Evolutionary conservation across 2,113 vertebrate species (phyloP).

Genomic region (Carassius gibelio): DNA sequence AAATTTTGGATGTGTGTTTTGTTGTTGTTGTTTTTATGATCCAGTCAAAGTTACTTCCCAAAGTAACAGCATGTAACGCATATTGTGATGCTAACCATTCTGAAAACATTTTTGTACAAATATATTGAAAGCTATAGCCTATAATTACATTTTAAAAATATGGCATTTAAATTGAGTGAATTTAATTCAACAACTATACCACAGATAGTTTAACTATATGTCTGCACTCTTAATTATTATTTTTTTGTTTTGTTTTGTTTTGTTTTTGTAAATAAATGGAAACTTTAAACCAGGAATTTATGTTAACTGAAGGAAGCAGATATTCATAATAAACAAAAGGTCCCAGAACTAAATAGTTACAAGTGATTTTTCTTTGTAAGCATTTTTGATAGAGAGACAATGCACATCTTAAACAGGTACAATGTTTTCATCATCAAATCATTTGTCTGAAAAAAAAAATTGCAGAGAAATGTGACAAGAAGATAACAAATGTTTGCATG

Average conservation of each 20-base stretch:
- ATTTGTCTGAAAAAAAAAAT: neutral
- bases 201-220: constrained; percentile 5
- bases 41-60: neutral
- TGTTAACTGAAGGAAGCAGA: neutral
- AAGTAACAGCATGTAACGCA: constrained; percentile 15
- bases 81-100: constrained; percentile 25
- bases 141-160: neutral
- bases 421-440: neutral
- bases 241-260: neutral
- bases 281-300: neutral
- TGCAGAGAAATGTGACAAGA: neutral
- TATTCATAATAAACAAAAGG: constrained; percentile 1
- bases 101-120: neutral
- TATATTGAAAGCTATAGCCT: neutral
- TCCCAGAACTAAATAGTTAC: neutral
- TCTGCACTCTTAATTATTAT: neutral
- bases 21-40: neutral
- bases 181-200: constrained; percentile 5
- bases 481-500: neutral
- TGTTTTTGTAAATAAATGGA: constrained; percentile 3
- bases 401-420: neutral
- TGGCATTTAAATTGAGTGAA: neutral
- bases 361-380: constrained; percentile 3
- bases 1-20: neutral
- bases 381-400: neutral